Conservation (phyloP, 2,113 vertebrate genomes). For the Sardina pilchardus region DNA sequence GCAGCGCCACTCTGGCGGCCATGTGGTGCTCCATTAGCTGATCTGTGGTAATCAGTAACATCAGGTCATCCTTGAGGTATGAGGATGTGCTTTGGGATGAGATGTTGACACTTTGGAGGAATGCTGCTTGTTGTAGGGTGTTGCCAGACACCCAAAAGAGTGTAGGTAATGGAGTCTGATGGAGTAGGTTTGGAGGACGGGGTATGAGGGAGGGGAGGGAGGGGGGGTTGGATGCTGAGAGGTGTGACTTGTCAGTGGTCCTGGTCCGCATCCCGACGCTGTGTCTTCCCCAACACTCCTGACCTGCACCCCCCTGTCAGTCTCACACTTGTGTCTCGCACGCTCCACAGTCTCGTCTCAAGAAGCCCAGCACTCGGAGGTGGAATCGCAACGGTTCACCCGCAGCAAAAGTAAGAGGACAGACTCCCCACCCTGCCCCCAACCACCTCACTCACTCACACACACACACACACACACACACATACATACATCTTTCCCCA, state of each 20-base stretch:
- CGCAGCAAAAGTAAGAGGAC: constrained; percentile 71
- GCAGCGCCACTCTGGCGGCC: background rate
- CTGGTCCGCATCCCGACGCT: background rate
- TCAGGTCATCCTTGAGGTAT: background rate
- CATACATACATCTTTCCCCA: no score
- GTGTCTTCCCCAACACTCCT: background rate
- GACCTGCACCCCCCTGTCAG: background rate
- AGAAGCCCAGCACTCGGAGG: constrained; percentile 67
- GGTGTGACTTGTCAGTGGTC: background rate
- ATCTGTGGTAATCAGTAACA: background rate
- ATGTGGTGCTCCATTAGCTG: background rate
- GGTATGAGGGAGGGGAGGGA: background rate
- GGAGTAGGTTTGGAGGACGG: background rate
- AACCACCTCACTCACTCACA: background rate
- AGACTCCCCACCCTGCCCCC: constrained; percentile 21
- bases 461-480: no score
- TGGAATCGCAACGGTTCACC: constrained; percentile 71
- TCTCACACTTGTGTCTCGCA: constrained; percentile 58
- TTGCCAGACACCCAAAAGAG: background rate
- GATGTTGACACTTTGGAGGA: background rate
- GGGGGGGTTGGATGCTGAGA: background rate
- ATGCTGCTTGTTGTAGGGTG: background rate
- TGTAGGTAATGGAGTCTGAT: background rate
- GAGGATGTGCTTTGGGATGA: background rate
- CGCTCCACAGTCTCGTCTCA: constrained; percentile 70